Evolutionary conservation across 2,113 vertebrate genomes (phyloP).

Genomic region (Podiceps cristatus): DNA sequence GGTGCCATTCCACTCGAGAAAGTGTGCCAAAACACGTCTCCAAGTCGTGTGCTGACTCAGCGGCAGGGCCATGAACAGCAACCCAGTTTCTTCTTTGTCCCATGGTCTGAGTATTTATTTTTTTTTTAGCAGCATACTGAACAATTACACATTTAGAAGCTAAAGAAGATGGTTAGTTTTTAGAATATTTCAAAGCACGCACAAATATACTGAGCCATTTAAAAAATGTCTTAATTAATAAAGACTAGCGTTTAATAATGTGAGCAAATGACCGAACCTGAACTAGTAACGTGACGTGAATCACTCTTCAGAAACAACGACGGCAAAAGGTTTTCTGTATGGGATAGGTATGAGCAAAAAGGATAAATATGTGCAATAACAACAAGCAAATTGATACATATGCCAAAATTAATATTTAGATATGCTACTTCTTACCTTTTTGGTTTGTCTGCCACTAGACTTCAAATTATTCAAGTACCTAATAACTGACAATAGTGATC

Average conservation of each 20-base stretch:
- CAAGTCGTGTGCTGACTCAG: not conserved
- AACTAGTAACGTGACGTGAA: not conserved
- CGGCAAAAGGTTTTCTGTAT: not conserved
- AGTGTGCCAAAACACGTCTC: not conserved
- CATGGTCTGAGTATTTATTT: not conserved
- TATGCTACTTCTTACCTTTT: not conserved
- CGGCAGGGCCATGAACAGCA: not conserved
- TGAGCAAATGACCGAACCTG: not conserved
- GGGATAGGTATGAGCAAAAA: not conserved
- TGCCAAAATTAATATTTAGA: not conserved
- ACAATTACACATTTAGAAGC: not conserved
- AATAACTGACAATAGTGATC: not conserved
- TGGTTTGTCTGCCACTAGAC: not conserved
- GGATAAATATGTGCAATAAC: not conserved
- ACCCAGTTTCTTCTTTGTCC: not conserved
- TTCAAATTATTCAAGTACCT: not conserved
- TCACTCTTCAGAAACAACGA: not conserved
- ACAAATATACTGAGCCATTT: not conserved
- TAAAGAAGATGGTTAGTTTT: not conserved
- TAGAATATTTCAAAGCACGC: not conserved
- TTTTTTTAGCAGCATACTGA: not conserved
- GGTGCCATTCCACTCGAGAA: accelerated
- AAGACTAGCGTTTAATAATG: not conserved
- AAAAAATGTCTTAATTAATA: not conserved
- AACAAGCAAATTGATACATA: not conserved